Base-by-base conservation (phyloP, 2,797 vertebrate genomes). In the Rhinophrynus dorsalis region DNA sequence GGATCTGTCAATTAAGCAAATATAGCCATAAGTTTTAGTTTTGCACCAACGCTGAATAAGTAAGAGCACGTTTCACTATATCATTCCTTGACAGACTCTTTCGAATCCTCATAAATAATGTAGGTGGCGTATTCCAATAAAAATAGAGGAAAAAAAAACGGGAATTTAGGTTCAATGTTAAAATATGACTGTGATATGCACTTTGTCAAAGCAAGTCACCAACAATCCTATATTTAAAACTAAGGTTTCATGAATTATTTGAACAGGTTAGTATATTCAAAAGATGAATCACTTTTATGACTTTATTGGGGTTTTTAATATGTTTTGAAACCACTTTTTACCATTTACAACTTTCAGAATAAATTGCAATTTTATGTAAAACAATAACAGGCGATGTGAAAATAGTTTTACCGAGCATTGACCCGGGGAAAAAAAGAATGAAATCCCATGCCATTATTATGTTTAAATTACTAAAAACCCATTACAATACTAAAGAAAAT, bases 261-360 rank as follows among this genome's bases (percentile, higher is more conserved):
- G 32, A 58, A 80, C 78, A 76, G 32, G 2, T 17, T 54, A 61
- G 54, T 68, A 75, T 67, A 45, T 75, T 71, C 8, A 1, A 6
- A 68, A 62, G 75, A 76, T 77, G 62, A 10, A 75, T 73, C 68
- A 74, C 68, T 79, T 83, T 79, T 79, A 81, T 71, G 64, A 0
- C 48, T 69, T 78, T 68, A 35, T 15, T 17, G 38, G 32, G 60
- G 63, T 47, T 74, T 76, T 60, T 5, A 26, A 21, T 32, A 38
- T 50, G 33, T 10, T 72, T 60, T 51, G 35, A 47, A 23, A 30
- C 23, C 23, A 35, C 15, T 61, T 69, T 54, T 56, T 55, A 0
- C 0, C 42, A 3, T 76, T 74, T 74, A 5, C 2, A 10, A 9
- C 52, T 58, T 42, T 65, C 17, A 1, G 2, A 63, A 9, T 65